These are phyloP conservation scores for Drosophila subpulchrella DNA, from an alignment of 1,140 invertebrate species.

Conservation along the genomic window DNA sequence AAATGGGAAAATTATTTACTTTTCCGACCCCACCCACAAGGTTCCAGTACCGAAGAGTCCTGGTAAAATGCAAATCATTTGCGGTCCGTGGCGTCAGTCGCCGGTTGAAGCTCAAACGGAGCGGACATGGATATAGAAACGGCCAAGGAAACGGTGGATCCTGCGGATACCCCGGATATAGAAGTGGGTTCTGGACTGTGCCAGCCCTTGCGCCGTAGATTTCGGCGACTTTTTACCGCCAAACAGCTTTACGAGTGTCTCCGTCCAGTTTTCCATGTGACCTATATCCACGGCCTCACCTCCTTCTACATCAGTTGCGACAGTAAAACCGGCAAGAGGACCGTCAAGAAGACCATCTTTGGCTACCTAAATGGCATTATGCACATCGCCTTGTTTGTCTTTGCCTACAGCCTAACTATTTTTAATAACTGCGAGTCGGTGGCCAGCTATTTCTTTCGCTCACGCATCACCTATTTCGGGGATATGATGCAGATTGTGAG, in stretches of 20 bases:
- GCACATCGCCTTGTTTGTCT: conserved; percentile 57
- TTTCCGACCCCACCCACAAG: conserved; percentile 46
- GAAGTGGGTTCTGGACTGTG: conserved; percentile 26
- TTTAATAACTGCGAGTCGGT: conserved; percentile 74
- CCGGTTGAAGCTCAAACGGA: conserved; percentile 53
- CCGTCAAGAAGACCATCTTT: conserved; percentile 64
- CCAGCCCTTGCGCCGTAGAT: conserved; percentile 44
- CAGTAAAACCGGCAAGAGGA: conserved; percentile 25
- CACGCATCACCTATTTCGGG: conserved; percentile 72
- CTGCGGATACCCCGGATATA: conserved; percentile 30
- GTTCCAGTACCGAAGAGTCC: conserved; percentile 3
- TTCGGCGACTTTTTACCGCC: conserved; percentile 59
- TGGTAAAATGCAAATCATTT: conserved; percentile 69
- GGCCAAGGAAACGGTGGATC: conserved; percentile 29
- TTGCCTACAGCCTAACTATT: conserved; percentile 68
- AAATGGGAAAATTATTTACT: conserved; percentile 74
- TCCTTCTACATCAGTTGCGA: conserved; percentile 64
- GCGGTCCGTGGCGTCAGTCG: conserved; percentile 55
- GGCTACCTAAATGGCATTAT: conserved; percentile 67
- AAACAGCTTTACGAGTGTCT: conserved; percentile 72
- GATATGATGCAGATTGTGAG: conserved; percentile 79
- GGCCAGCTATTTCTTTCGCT: conserved; percentile 79
- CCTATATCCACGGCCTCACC: conserved; percentile 67
- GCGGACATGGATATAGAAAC: conserved; percentile 44
- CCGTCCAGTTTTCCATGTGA: conserved; percentile 68